A percentile compares a stretch with the other conserved stretches of the same genome.
Conservation (phyloP, 2,113 vertebrate genomes). For the Montifringilla adamsi region DNA sequence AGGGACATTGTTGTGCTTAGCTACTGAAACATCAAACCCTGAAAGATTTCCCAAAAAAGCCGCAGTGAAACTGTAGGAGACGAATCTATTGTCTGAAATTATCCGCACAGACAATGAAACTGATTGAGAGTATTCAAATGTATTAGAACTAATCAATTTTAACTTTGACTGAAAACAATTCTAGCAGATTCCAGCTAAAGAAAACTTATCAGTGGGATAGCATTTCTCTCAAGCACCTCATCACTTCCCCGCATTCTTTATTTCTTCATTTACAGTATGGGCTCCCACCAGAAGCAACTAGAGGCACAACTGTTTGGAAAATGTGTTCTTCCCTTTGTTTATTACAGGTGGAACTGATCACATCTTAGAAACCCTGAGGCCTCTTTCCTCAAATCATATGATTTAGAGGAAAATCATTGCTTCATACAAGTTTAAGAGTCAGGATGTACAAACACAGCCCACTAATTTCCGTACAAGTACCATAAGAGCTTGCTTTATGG, state of each 20-base stretch:
- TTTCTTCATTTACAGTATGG: background rate
- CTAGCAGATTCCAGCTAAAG: background rate
- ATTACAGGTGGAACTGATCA: background rate
- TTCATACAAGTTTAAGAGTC: background rate
- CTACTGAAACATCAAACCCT: background rate
- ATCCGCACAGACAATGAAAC: background rate
- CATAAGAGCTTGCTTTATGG: background rate
- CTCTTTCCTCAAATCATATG: background rate
- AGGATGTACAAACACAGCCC: background rate
- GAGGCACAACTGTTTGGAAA: background rate
- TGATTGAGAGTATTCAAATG: background rate
- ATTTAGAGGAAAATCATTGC: background rate
- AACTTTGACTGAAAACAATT: background rate
- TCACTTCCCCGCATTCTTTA: background rate
- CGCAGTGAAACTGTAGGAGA: background rate
- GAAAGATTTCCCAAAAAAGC: background rate
- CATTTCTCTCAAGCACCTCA: background rate
- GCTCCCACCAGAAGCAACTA: background rate
- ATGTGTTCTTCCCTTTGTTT: background rate
- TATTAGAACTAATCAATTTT: background rate
- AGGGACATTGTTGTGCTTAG: background rate
- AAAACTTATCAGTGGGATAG: background rate
- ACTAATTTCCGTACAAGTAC: background rate
- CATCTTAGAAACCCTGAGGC: background rate
- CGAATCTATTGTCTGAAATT: background rate